Evolutionary conservation across 2,888 invertebrate species (phyloP), one percentile per base, ranked within the genome.

Genomic region (Phortica magna): DNA sequence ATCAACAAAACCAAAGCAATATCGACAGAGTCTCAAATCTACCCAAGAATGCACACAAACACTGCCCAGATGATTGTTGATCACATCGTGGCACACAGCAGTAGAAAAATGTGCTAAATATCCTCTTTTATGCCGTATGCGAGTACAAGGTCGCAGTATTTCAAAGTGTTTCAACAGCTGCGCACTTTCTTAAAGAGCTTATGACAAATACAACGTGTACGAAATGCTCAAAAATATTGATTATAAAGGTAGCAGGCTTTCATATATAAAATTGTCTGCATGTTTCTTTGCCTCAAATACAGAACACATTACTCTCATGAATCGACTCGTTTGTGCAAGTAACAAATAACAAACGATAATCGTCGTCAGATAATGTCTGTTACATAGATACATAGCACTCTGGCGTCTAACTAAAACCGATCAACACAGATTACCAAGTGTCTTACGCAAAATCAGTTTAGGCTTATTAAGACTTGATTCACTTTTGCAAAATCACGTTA

Each of bases 91-190:
- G n/a, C n/a, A n/a, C n/a, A n/a, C n/a, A n/a, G n/a, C n/a, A n/a
- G n/a, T n/a, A 68, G 68, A 19, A 19, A 22, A 68, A 68, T 68
- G 68, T 68, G 68, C 41, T 68, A 10, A 68, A 43, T 19, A 43
- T 68, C 19, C 3, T 43, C 19, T 68, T 48, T 68, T 2, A 43
- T 68, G 68, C 9, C 43, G 22, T 22, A 19, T 19, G 14, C 48
- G 48, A 48, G 48, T 12, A 61, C 61, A 61, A 22, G 61, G 10
- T 19, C 61, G 7, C 19, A 17, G 22, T 19, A 22, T 61, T 6
- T 19, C 61, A 61, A 31, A 31, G 5, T 74, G 76, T 79, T 19
- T 5, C 31, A 22, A 43, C 42, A 43, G 75, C 48, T 59, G 70
- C 39, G 48, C 22, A 67, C 22, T 61, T 22, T 61, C 61, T 7